phyloP scores from a whole-genome alignment of 2,888 invertebrate species.

The Teinopalpus imperialis region DNA sequence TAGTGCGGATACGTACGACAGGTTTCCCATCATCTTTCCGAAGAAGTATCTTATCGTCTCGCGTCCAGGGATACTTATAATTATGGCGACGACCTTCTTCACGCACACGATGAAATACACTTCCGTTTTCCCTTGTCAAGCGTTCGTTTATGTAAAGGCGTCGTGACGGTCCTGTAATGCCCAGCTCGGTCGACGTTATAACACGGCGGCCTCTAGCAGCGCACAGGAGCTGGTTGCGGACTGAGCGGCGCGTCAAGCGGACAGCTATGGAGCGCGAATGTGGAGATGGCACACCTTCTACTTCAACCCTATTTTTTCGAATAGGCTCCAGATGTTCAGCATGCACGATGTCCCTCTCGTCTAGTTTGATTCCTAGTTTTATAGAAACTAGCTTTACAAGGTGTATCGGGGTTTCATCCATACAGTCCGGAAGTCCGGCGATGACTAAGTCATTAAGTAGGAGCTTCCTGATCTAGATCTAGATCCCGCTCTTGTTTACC shows the following conservation, averaged over 20 bases:
- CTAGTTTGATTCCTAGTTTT: too few relatives aligned
- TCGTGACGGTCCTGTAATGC: background rate
- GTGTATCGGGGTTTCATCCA: too few relatives aligned
- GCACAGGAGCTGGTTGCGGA: conserved; percentile 10
- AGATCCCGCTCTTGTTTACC: too few relatives aligned
- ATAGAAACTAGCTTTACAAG: too few relatives aligned
- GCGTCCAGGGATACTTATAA: conserved; percentile 20
- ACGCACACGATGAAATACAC: conserved; percentile 7
- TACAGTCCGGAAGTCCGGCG: too few relatives aligned
- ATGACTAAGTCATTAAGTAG: too few relatives aligned
- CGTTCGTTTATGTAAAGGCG: conserved; percentile 18
- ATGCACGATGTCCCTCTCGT: too few relatives aligned
- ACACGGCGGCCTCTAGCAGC: conserved; percentile 8
- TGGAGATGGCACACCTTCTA: too few relatives aligned
- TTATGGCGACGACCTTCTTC: background rate
- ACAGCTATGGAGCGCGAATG: background rate
- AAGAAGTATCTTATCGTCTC: conserved; percentile 5
- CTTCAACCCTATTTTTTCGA: too few relatives aligned
- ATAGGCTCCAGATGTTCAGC: too few relatives aligned
- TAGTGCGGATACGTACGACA: too few relatives aligned
- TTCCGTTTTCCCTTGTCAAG: conserved; percentile 8
- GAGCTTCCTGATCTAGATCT: too few relatives aligned
- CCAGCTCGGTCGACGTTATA: background rate
- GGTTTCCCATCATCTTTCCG: background rate
- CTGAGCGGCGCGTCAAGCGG: conserved; percentile 11